Evolutionary conservation across 2,888 invertebrate species (phyloP), one percentile per base, ranked within the genome.

Genomic region (Suillia variegata): DNA sequence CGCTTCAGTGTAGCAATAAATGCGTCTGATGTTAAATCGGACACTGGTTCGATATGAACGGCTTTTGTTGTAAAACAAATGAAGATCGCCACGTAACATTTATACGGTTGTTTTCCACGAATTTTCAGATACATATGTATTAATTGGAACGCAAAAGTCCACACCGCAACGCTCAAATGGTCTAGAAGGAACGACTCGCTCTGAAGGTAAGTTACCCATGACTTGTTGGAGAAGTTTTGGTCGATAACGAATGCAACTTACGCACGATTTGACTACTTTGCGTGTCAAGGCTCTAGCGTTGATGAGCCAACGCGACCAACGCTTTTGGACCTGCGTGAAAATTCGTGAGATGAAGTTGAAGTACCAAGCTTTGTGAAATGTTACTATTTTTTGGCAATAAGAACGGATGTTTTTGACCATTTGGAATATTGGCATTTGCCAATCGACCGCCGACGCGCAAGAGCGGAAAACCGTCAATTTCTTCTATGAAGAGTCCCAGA

Each of bases 141-240:
- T 31, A 18, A 58, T 21, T 8, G 58, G 59, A 24, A 56, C 59
- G 12, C 54, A 54, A 26, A 62, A 62, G 26, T 62, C 55, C 8
- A 62, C 58, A n/a, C 60, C 56, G 59, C 62, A 59, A 33, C 54
- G 55, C 45, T 31, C 42, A 47, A 59, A 59, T 6, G 56, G 60
- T 21, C 59, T 51, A 26, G 51, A 31, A 15, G 48, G 33, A 15
- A 10, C 52, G 2, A 56, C 12, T 13, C 56, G 42, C 20, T 53
- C 47, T 2, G 5, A 2, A 1, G 53, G 60, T 2, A 53, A 21
- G 17, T 53, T 8, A 4, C 51, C 51, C 51, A 51, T 51, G 6
- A 51, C 6, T 33, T 51, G 51, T 6, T 22, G 18, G 6, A 45
- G 5, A 5, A 45, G 20, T 45, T 45, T 45, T 13, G 45, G 45